Conservation (phyloP, 2,113 vertebrate species). For the Cricetomys ansorgei region DNA sequence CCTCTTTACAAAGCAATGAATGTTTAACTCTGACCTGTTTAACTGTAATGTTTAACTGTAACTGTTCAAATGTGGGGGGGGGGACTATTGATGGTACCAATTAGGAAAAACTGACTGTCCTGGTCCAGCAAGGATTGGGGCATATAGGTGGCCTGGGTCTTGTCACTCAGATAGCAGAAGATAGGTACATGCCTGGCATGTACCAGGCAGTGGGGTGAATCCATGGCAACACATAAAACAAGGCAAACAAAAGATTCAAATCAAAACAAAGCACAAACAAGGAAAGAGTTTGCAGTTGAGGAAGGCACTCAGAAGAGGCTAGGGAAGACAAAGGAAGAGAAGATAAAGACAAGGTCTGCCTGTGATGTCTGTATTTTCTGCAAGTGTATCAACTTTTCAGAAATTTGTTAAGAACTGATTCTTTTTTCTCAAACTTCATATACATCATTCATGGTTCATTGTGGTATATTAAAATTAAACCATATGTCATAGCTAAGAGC, state of each 20-base stretch:
- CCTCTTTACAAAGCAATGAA: not conserved
- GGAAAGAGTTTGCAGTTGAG: rapidly evolving
- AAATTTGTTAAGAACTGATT: not conserved
- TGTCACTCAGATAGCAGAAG: no score
- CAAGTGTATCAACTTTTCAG: not conserved
- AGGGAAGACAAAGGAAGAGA: not conserved
- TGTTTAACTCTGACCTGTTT: not conserved
- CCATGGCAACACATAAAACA: not conserved
- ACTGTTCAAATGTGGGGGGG: no score
- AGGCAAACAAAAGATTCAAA: not conserved
- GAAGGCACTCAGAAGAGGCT: not conserved
- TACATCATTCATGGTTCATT: not conserved
- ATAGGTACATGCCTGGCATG: not conserved
- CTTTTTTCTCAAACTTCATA: slow-evolving; percentile 3
- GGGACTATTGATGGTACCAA: no score
- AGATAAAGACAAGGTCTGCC: not conserved
- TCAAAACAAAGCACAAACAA: not conserved
- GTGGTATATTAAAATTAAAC: not conserved
- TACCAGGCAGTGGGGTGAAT: not conserved
- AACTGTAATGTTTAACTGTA: no score
- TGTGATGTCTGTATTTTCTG: not conserved
- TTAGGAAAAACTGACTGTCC: not conserved
- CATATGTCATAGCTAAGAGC: not conserved
- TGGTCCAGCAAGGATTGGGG: not conserved
- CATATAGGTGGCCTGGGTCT: not conserved